Evolutionary conservation across 2,888 invertebrate species (phyloP).

Genomic region (Eutolmus rufibarbis): DNA sequence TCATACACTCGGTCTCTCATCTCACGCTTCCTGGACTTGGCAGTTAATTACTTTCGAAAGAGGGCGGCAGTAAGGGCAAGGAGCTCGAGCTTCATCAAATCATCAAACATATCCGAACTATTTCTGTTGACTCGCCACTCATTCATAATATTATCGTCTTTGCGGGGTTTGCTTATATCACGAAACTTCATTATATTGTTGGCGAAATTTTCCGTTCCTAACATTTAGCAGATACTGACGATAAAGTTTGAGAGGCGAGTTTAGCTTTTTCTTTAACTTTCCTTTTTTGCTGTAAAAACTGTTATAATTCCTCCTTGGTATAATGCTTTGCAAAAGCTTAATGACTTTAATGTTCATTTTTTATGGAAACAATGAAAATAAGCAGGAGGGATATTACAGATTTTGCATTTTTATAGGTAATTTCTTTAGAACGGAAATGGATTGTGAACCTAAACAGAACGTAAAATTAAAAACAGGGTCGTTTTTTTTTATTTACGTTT

Average conservation of each 20-base stretch:
- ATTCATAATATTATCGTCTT: not conserved
- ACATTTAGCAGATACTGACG: not conserved
- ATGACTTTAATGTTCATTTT: not conserved
- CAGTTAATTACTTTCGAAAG: not conserved
- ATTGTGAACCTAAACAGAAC: not conserved
- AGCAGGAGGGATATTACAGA: not conserved
- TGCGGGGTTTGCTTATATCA: not conserved
- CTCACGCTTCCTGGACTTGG: not conserved
- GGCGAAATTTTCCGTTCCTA: not conserved
- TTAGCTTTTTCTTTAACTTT: conserved; percentile 24
- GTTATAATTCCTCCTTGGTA: not conserved
- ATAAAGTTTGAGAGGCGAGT: not conserved
- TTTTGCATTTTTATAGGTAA: conserved; percentile 14
- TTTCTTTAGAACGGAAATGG: not conserved
- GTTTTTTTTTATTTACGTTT: not conserved
- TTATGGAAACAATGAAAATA: conserved; percentile 2
- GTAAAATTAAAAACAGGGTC: not conserved
- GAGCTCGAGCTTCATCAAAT: not conserved
- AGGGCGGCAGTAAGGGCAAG: not conserved
- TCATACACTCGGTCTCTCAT: not conserved
- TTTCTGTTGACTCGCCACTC: not conserved
- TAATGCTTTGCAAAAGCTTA: not conserved
- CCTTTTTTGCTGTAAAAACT: conserved; percentile 7
- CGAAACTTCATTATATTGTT: not conserved
- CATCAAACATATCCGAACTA: not conserved